Conservation (phyloP, 2,888 invertebrate species). For the Harpagoxenus sublaevis region DNA sequence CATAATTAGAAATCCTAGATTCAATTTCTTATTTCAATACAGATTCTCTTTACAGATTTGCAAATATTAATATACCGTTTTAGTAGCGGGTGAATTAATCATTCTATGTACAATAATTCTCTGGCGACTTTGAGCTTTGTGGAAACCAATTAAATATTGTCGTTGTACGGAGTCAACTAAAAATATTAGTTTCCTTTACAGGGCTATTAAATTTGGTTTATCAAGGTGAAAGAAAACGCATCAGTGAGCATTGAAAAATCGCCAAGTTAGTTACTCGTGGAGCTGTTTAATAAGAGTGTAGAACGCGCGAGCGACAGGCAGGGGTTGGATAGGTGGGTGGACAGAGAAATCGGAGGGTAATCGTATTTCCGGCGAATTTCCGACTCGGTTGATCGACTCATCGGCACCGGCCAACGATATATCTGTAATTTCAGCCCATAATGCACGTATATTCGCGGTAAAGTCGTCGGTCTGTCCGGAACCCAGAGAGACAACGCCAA, state of each 20-base stretch:
- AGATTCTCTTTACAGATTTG: neutral
- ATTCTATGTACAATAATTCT: neutral
- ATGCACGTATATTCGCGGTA: neutral
- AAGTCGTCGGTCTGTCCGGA: conserved; percentile 27
- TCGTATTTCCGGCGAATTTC: conserved; percentile 71
- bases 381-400: conserved; percentile 60
- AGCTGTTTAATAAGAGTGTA: neutral
- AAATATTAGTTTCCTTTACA: neutral
- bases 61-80: neutral
- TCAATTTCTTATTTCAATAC: neutral
- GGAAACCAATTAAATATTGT: neutral
- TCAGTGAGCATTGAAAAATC: neutral
- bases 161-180: neutral
- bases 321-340: neutral
- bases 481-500: conserved; percentile 47
- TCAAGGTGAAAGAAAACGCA: neutral
- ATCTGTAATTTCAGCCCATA: conserved; percentile 34
- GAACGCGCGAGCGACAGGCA: neutral
- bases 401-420: conserved; percentile 47
- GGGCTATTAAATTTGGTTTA: neutral
- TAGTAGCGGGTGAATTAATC: neutral
- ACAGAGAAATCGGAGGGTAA: conserved; percentile 66
- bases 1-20: neutral
- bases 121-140: neutral
- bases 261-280: neutral